Percentiles rank a stretch among this genome's conserved stretches.
Conservation (phyloP, 2,113 vertebrate species). For the Sigmodon hispidus region DNA sequence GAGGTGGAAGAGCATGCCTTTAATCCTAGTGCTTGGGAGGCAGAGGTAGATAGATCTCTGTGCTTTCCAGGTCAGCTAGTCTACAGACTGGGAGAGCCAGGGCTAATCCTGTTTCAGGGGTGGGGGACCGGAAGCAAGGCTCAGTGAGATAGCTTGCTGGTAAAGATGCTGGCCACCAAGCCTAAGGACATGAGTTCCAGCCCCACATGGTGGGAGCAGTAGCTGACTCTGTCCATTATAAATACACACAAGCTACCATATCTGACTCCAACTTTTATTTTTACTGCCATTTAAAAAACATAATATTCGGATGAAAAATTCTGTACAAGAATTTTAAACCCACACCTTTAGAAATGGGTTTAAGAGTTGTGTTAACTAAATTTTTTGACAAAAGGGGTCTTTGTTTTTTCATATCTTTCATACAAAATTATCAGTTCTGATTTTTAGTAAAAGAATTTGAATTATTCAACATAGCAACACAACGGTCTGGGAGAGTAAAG, state of each 20-base stretch:
- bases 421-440: neutral
- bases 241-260: neutral
- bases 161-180: neutral
- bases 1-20: neutral
- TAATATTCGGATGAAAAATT: neutral
- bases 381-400: neutral
- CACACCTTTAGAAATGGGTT: neutral
- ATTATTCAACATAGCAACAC: neutral
- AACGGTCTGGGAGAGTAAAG: neutral
- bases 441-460: constrained; percentile 37
- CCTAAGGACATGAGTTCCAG: neutral
- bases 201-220: neutral
- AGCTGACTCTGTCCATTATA: neutral
- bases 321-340: neutral
- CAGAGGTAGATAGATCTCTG: neutral
- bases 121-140: too few species aligned
- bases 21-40: neutral
- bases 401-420: constrained; percentile 13
- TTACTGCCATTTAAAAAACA: neutral
- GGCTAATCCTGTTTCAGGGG: neutral
- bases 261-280: neutral
- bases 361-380: neutral
- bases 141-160: neutral
- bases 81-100: neutral
- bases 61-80: neutral